A percentile compares a stretch with the other conserved stretches of the same genome.
Evolutionary conservation across 2,797 vertebrate species (phyloP).

Genomic region (Gallinago nigripennis): DNA sequence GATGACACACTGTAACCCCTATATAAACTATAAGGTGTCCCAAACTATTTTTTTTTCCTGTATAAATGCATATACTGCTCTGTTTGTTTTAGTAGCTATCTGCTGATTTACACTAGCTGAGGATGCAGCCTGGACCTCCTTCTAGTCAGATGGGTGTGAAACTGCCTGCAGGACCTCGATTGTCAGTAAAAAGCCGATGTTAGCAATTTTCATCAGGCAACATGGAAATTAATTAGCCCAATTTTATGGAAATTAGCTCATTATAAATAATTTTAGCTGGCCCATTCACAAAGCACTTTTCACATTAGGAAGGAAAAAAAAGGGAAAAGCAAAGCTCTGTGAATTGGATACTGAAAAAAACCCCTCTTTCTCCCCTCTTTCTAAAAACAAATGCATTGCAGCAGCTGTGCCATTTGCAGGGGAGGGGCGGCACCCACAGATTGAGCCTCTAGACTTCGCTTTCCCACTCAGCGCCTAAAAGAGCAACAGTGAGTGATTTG

Average conservation of each 20-base stretch:
- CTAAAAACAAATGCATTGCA: conserved; percentile 56
- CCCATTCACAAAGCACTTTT: conserved; percentile 71
- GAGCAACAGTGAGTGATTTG: conserved; percentile 22
- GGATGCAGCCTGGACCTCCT: conserved; percentile 31
- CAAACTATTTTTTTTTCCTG: neutral
- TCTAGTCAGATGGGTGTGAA: conserved; percentile 31
- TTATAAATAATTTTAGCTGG: conserved; percentile 76
- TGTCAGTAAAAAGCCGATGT: conserved; percentile 66
- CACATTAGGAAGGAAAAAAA: neutral
- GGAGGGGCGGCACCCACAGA: conserved; percentile 22
- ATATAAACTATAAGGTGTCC: neutral
- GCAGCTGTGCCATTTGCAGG: conserved; percentile 59
- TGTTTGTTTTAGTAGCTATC: neutral
- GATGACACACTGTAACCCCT: neutral
- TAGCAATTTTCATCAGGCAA: conserved; percentile 73
- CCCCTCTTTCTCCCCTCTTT: conserved; percentile 1
- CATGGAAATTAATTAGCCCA: conserved; percentile 75
- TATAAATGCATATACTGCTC: neutral
- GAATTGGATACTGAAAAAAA: conserved; percentile 60
- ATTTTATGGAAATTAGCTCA: conserved; percentile 77
- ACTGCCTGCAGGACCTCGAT: conserved; percentile 49
- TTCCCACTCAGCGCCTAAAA: conserved; percentile 17
- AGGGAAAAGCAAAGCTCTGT: conserved; percentile 46
- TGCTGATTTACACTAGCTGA: neutral
- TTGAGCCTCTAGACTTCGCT: conserved; percentile 15